Base-by-base conservation (phyloP, 2,888 invertebrate species). In the Phyllotreta striolata region DNA sequence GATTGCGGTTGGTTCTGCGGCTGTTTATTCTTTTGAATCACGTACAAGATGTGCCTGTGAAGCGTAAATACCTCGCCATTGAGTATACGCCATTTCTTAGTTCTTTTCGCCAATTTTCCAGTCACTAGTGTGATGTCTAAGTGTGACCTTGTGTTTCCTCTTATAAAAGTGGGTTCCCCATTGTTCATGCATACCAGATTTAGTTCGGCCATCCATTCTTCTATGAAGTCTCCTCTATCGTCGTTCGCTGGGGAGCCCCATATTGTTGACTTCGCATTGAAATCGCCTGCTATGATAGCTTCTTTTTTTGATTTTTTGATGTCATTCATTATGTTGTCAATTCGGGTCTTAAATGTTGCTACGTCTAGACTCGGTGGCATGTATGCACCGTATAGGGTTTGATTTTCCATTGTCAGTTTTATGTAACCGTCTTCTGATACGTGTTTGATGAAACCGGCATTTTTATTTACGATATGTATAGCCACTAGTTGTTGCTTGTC, bases 231-330 rank as follows among this genome's bases (percentile, higher is more conserved):
- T 8, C 57, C 57, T 38, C 57, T 47, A 4, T 6, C 35, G 38
- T 63, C 57, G 7, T n/a, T 37, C 12, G 3, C 13, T 34, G 57
- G 51, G 35, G 62, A 44, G n/a, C 62, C 62, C 62, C 57, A 63
- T 9, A 38, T 24, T 24, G 41, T 35, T 4, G 62, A 9, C 43
- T 63, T 63, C 3, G 49, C 56, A 41, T 62, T 57, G 1, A 62
- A 37, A 7, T 62, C 62, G 2, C 62, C 62, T 4, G 55, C n/a
- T 1, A 55, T 9, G 0, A 62, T 10, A 1, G 35, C 46, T 35
- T 24, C 35, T 1, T 10, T 6, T 24, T 24, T 24, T 1, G 24
- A 4, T 10, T 12, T 12, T 5, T 9, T n/a, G 2, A 2, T 10
- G 2, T 24, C 34, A n/a, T 24, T 57, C 44, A 61, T 44, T 7